Evolutionary conservation across 2,113 vertebrate species (phyloP).

Genomic region (Nipponia nippon): DNA sequence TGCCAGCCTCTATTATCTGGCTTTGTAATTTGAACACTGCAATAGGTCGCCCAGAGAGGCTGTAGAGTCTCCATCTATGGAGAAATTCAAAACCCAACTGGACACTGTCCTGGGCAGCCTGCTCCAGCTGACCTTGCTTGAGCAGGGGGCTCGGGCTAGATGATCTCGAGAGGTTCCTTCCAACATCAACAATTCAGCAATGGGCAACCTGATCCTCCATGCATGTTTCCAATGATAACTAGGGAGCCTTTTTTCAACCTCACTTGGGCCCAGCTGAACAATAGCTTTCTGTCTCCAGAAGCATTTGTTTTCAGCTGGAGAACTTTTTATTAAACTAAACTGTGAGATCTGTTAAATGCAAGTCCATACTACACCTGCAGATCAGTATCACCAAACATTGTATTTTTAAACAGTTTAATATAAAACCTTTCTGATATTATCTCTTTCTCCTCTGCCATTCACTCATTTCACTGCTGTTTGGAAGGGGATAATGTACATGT

Average conservation of each 20-base stretch:
- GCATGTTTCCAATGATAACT: neutral
- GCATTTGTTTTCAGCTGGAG: neutral
- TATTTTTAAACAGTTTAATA: neutral
- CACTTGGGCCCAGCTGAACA: neutral
- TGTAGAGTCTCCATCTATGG: neutral
- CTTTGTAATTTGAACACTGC: neutral
- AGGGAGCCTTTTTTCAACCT: neutral
- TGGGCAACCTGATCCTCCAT: neutral
- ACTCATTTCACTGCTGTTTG: neutral
- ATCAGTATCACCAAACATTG: neutral
- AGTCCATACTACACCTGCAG: neutral
- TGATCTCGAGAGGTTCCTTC: neutral
- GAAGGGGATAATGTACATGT: neutral
- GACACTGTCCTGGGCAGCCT: neutral
- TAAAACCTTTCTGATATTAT: neutral
- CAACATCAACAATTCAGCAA: neutral
- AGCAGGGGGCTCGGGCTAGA: neutral
- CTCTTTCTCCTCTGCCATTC: neutral
- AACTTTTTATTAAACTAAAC: neutral
- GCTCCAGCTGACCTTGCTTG: neutral
- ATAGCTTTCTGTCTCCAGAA: neutral
- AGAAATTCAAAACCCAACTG: neutral
- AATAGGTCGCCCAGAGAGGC: neutral
- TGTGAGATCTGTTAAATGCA: neutral
- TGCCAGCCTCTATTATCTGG: neutral